These are phyloP conservation scores for Conus canariensis DNA, from an alignment of 2,888 invertebrate species.

Conservation along the genomic window DNA sequence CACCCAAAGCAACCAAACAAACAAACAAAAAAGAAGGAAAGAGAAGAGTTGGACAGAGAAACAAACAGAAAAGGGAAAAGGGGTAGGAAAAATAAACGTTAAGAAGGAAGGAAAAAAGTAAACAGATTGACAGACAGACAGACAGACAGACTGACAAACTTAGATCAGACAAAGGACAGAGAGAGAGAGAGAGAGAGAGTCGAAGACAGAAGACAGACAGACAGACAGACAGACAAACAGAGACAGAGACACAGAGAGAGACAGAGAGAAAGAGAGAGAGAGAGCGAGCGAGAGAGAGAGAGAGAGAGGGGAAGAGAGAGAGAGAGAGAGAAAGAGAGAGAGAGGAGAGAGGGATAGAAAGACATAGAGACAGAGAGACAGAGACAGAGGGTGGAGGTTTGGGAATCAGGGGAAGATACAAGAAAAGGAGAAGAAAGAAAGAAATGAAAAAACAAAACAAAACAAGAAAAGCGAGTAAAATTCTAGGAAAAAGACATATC, in stretches of 20 bases:
- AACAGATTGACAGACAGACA: slow-evolving; percentile 1
- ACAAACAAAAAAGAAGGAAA: not conserved
- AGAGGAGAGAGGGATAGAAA: not conserved
- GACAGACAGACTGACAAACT: slow-evolving; percentile 21
- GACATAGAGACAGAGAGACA: slow-evolving; percentile 38
- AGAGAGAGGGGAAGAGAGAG: slow-evolving; percentile 6
- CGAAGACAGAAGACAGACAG: too few relatives aligned
- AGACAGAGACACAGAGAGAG: too few relatives aligned
- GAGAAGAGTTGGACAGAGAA: not conserved
- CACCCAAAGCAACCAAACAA: too few relatives aligned
- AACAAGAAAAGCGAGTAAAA: too few relatives aligned
- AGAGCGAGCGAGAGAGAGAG: too few relatives aligned
- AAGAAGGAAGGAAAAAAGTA: not conserved
- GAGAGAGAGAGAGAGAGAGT: slow-evolving; percentile 37
- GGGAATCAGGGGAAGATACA: not conserved
- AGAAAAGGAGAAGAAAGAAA: not conserved
- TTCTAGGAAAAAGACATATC: too few relatives aligned
- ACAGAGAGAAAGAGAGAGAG: too few relatives aligned
- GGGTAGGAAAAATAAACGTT: not conserved
- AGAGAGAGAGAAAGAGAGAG: slow-evolving; percentile 27
- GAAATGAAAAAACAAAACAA: not conserved
- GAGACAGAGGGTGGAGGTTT: slow-evolving; percentile 27
- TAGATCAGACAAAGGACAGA: not conserved
- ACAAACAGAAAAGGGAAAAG: not conserved
- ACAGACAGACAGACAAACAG: too few relatives aligned